phyloP scores from a whole-genome alignment of 2,113 vertebrate genomes.

The Actenoides lindsayi region DNA sequence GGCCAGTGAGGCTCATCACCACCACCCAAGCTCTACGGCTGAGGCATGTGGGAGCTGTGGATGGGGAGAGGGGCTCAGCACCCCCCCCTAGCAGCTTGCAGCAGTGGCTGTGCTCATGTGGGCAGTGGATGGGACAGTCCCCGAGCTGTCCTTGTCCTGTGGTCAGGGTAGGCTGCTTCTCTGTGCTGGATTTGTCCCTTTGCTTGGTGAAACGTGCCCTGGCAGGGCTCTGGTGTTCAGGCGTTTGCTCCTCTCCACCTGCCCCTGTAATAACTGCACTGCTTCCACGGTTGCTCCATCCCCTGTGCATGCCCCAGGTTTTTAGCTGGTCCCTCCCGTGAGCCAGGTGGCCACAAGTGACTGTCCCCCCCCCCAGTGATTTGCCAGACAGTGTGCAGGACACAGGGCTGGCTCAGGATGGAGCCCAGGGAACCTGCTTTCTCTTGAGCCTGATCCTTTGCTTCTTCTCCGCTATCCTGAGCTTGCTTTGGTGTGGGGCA shows the following conservation, averaged over 20 bases:
- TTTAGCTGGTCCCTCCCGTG: not conserved
- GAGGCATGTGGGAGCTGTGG: not conserved
- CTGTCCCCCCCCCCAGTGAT: not conserved
- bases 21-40: not conserved
- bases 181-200: not conserved
- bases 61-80: not conserved
- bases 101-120: rapidly evolving
- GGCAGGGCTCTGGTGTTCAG: not conserved
- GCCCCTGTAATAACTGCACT: not conserved
- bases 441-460: not conserved
- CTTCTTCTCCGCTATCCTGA: not conserved
- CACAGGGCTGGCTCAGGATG: not conserved
- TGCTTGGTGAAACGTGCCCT: not conserved
- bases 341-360: not conserved
- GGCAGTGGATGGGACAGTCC: not conserved
- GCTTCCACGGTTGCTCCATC: not conserved
- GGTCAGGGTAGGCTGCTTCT: not conserved
- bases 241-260: not conserved
- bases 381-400: not conserved
- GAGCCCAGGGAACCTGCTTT: not conserved
- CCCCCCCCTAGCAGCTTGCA: not conserved
- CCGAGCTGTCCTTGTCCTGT: no score
- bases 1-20: not conserved
- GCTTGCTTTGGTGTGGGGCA: not conserved
- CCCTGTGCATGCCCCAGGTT: not conserved